phyloP scores from a whole-genome alignment of 1,140 invertebrate species.

The Habropoda laboriosa region DNA sequence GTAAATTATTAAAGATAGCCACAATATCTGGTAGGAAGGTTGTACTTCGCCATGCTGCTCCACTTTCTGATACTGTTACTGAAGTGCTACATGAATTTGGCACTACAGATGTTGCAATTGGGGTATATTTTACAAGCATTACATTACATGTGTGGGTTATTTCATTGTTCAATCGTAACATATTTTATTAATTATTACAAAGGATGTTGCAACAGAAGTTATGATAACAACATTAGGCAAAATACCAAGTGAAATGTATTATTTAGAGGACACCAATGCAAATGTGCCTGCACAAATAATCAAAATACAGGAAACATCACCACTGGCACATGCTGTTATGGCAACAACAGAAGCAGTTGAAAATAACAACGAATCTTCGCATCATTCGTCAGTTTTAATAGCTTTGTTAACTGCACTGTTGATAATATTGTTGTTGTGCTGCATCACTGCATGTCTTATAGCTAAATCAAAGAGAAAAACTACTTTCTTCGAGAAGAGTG shows the following conservation, averaged over 20 bases:
- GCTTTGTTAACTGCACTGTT: constrained; percentile 61
- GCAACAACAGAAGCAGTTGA: constrained; percentile 18
- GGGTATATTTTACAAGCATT: constrained; percentile 46
- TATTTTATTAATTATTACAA: background rate
- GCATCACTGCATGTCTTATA: constrained; percentile 66
- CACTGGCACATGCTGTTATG: background rate
- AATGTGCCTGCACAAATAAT: background rate
- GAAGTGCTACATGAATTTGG: constrained; percentile 59
- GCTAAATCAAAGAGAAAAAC: constrained; percentile 67
- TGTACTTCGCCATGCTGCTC: constrained; percentile 10
- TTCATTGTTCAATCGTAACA: background rate
- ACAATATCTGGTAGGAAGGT: constrained; percentile 19
- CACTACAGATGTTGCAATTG: constrained; percentile 61
- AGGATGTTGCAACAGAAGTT: constrained; percentile 67
- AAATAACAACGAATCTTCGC: background rate
- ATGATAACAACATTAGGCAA: constrained; percentile 70
- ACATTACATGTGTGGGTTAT: background rate
- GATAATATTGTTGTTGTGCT: constrained; percentile 71
- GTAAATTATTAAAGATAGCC: constrained; percentile 38
- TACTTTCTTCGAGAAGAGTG: constrained; percentile 58
- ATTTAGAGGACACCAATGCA: constrained; percentile 57
- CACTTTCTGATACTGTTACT: constrained; percentile 36
- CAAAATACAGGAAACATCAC: constrained; percentile 1
- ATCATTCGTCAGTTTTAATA: constrained; percentile 51
- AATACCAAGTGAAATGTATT: constrained; percentile 67